These are phyloP conservation scores for Brevimyrus niger DNA, from an alignment of 2,113 vertebrate genomes.

Conservation along the genomic window DNA sequence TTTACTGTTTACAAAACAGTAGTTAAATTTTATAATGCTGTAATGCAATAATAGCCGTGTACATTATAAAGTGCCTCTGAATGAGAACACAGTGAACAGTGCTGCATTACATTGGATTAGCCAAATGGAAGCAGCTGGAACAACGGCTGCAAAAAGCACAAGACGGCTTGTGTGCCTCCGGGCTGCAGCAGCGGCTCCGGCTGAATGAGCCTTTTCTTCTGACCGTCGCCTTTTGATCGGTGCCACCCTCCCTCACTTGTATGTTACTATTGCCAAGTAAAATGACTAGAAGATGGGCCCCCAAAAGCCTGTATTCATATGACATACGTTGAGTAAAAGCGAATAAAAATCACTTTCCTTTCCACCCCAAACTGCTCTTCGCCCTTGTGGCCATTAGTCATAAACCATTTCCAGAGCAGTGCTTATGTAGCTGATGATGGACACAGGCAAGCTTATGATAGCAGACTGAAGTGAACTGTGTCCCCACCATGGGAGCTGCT, in stretches of 20 bases:
- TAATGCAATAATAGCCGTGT: background rate
- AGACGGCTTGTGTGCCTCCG: background rate
- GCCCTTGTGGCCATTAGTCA: background rate
- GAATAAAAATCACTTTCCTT: background rate
- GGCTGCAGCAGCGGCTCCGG: background rate
- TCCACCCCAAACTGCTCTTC: background rate
- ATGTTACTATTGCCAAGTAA: background rate
- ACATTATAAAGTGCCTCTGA: background rate
- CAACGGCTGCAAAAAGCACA: background rate
- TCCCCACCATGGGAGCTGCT: too few relatives aligned
- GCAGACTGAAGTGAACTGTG: background rate
- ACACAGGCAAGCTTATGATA: background rate
- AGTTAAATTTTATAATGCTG: background rate
- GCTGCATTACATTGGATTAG: background rate
- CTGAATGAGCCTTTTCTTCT: background rate
- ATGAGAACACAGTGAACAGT: background rate
- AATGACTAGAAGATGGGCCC: background rate
- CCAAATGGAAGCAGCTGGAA: background rate
- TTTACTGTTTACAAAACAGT: constrained; percentile 1
- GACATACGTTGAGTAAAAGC: background rate
- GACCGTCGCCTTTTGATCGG: background rate
- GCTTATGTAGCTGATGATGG: background rate
- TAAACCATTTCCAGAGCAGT: background rate
- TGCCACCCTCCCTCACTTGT: background rate
- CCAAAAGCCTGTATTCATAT: background rate